Base-by-base conservation (phyloP, 2,797 vertebrate species). In the Poecile montanus region DNA sequence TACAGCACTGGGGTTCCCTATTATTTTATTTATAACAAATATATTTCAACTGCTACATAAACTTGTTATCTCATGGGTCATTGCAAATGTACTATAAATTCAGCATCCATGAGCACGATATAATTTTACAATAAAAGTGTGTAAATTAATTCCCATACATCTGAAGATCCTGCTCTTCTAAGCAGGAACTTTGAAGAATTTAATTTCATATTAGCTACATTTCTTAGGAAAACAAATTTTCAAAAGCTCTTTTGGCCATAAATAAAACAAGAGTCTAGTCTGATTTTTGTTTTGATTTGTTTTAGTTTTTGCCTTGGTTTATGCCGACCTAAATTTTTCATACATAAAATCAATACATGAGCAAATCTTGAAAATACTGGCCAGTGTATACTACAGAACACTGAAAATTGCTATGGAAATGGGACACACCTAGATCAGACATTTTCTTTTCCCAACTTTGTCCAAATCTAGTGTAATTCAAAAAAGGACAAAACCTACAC, bases 31-130 rank as follows among this genome's bases (percentile, higher is more conserved):
- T 83, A 68, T 89, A 58, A 56, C 26, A 11, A 96, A n/a, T 71
- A 48, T 92, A 91, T 96, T 96, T 97, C 95, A 96, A 78, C 40
- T 34, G 57, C 78, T 94, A 36, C 75, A 81, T 68, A 94, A 91
- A 70, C 73, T 48, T 87, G 47, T 79, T 66, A 56, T 85, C 74
- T 88, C 82, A 61, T 51, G 30, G 50, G 68, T 92, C 60, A 79
- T 32, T 87, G 19, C 30, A 94, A 95, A 93, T 44, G 92, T 56
- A 68, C 16, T 89, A 68, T 38, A 76, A 57, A 80, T 92, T 96
- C 89, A 85, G 6, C 30, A 70, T 45, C 16, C n/a, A 56, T 60
- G 7, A 80, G 30, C n/a, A 44, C 19, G 85, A 76, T 48, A 61
- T 1, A 42, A 7, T 90, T 96, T 97, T 84, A 72, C 83, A 91